Evolutionary conservation across 2,113 vertebrate genomes (phyloP).

Genomic region (Macheiramphus alcinus): DNA sequence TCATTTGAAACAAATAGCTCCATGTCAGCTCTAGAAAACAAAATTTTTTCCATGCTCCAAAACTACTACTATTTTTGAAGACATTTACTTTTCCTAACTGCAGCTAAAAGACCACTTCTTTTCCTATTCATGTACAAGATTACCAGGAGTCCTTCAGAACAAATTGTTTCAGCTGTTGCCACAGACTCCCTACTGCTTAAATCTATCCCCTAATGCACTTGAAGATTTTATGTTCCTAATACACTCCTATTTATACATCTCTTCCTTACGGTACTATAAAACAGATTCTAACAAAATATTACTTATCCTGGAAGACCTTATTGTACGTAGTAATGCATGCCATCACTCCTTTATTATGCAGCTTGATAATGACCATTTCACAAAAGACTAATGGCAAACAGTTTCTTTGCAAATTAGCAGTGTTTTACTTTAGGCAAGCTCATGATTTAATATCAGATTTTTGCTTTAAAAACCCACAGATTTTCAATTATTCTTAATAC

Average conservation of each 20-base stretch:
- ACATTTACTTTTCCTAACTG: background rate
- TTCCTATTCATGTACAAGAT: background rate
- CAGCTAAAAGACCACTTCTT: background rate
- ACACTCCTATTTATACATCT: background rate
- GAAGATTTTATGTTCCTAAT: background rate
- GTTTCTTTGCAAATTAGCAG: background rate
- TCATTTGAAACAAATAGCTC: background rate
- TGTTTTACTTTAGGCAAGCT: background rate
- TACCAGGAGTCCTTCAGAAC: background rate
- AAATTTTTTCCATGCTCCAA: background rate
- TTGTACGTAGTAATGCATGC: background rate
- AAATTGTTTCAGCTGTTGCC: background rate
- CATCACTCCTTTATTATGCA: background rate
- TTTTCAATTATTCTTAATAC: background rate
- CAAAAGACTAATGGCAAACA: background rate
- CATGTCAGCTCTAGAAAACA: background rate
- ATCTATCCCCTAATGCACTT: background rate
- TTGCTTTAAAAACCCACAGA: background rate
- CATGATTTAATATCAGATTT: background rate
- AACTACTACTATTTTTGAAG: background rate
- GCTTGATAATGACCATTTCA: background rate
- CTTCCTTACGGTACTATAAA: background rate
- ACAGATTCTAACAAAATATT: background rate
- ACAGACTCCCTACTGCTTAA: background rate
- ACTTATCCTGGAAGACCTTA: background rate